A percentile compares a stretch with the other conserved stretches of the same genome.
Conservation (phyloP, 2,888 invertebrate species). For the Epinotia ramella region DNA sequence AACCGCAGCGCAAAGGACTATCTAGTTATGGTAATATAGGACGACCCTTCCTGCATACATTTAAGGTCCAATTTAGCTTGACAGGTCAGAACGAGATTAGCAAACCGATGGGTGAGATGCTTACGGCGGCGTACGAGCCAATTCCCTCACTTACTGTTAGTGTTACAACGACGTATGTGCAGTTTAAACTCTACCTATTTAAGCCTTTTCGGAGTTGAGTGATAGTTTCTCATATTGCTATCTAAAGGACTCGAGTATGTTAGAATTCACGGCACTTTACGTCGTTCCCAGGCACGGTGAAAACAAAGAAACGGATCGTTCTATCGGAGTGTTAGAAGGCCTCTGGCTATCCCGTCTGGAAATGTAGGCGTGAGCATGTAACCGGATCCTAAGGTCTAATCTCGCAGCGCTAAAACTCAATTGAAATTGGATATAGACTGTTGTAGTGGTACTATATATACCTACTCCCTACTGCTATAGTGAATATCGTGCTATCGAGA, state of each 20-base stretch:
- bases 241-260: not conserved
- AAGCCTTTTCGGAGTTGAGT: not conserved
- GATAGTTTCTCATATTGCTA: not conserved
- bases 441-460: too few species aligned
- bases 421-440: not conserved
- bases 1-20: constrained; percentile 22
- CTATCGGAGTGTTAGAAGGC: not conserved
- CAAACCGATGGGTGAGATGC: constrained; percentile 9
- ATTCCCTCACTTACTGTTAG: not conserved
- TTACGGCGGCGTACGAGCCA: constrained; percentile 9
- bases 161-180: not conserved
- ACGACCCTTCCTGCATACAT: not conserved
- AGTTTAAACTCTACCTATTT: not conserved
- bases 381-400: not conserved
- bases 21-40: constrained; percentile 26
- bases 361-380: not conserved
- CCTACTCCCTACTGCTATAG: too few species aligned
- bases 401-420: not conserved
- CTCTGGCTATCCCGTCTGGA: constrained; percentile 9
- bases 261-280: not conserved
- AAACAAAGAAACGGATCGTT: constrained; percentile 3
- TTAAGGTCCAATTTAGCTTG: constrained; percentile 5
- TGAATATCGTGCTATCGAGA: too few species aligned
- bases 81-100: constrained; percentile 4
- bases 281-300: not conserved